Base-by-base conservation (phyloP, 2,888 invertebrate genomes). In the Dryadula phaetusa region DNA sequence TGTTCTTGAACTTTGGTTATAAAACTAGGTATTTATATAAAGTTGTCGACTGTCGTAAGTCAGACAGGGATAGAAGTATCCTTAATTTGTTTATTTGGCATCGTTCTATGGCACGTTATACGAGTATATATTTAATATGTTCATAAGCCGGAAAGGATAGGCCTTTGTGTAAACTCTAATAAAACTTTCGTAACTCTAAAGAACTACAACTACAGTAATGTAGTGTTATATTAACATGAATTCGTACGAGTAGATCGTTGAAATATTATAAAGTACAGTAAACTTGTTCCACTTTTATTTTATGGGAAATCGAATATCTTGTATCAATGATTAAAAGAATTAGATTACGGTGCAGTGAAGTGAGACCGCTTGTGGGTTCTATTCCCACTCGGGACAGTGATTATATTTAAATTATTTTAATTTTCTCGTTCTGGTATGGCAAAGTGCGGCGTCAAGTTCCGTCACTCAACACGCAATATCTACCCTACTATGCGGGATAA, bases 141-240 rank as follows among this genome's bases (percentile, higher is more conserved):
- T 49, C n/a, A 49, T 37, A 54, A 22, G 14, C 37, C 4, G 37
- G 18, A 37, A 32, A 8, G n/a, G 8, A 54, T 28, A 18, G 3
- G 42, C 53, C 32, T 63, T 63, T 63, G 42, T 44, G 32, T 4
- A 32, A 42, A n/a, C n/a, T 16, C 20, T 42, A 53, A 14, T 63
- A 56, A 40, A 40, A n/a, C 22, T 34, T 56, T 56, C 14, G 37
- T 20, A 10, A 22, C 20, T 37, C 25, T 37, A 20, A 14, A 54
- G 8, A 54, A 37, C 1, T 6, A 49, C 6, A 16, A 8, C 10
- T 14, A 34, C 37, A 54, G 20, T 54, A 37, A 54, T 37, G 40
- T 56, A 40, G 10, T 28, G 25, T 7, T 32, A 32, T 52, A 25
- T 28, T 52, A 52, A 52, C 52, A 28, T 16, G 22, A n/a, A 56